phyloP scores from a whole-genome alignment of 2,797 vertebrate genomes.

The Lacerta bilineata region DNA sequence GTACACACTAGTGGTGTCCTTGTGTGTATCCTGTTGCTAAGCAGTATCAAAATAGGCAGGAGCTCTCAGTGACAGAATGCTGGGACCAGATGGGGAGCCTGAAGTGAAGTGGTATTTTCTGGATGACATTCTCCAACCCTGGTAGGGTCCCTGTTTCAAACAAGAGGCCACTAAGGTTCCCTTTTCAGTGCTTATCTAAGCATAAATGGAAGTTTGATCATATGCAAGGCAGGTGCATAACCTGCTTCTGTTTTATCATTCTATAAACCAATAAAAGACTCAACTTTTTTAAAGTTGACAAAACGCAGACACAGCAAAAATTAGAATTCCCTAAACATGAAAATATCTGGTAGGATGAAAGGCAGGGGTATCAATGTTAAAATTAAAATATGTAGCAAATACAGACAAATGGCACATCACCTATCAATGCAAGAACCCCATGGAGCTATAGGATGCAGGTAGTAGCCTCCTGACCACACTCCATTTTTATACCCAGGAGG shows the following conservation, averaged over 20 bases:
- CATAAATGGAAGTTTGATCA: background rate
- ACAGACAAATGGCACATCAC: background rate
- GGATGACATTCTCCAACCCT: background rate
- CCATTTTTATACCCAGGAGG: background rate
- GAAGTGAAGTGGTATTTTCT: background rate
- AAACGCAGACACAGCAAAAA: background rate
- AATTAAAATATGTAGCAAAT: background rate
- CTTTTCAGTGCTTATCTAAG: background rate
- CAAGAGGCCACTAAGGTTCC: background rate
- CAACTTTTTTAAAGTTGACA: background rate
- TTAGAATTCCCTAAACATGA: background rate
- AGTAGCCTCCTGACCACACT: background rate
- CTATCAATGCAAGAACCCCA: background rate
- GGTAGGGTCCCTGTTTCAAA: background rate
- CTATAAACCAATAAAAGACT: background rate
- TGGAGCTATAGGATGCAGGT: background rate
- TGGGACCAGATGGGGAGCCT: background rate
- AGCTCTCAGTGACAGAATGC: background rate
- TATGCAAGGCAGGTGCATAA: background rate
- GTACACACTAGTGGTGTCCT: rapidly evolving
- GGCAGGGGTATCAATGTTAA: background rate
- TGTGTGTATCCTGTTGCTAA: constrained; percentile 19
- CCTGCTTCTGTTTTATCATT: background rate
- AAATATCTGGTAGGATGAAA: background rate
- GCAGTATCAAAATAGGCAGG: constrained; percentile 9